phyloP scores from a whole-genome alignment of 2,113 vertebrate genomes.

The Cariama cristata region DNA sequence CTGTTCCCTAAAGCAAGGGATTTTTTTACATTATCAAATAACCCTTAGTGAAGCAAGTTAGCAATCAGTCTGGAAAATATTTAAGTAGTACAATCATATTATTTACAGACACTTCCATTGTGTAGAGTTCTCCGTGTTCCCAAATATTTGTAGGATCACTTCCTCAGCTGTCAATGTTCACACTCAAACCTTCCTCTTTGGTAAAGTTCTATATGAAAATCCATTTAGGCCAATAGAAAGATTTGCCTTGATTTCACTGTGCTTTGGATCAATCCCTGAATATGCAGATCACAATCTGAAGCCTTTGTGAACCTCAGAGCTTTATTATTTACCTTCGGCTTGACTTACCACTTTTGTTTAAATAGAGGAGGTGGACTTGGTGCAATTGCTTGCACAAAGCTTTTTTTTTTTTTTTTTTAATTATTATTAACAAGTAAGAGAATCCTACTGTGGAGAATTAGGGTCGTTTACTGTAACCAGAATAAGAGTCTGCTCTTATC shows the following conservation, averaged over 20 bases:
- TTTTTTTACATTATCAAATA: neutral
- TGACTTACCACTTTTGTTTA: neutral
- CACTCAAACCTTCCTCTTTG: neutral
- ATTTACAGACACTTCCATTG: slow-evolving; percentile 38
- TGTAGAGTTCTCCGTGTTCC: neutral
- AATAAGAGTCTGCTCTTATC: neutral
- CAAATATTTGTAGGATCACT: slow-evolving; percentile 6
- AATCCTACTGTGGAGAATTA: neutral
- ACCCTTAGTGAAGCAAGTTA: slow-evolving; percentile 27
- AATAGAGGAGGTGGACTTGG: neutral
- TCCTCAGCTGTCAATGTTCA: neutral
- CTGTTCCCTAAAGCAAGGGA: slow-evolving; percentile 23
- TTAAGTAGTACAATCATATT: slow-evolving; percentile 47
- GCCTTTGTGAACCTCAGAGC: neutral
- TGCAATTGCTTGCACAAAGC: neutral
- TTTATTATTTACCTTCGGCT: neutral
- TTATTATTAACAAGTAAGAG: neutral
- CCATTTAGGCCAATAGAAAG: slow-evolving; percentile 1
- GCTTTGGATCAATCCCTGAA: slow-evolving; percentile 30
- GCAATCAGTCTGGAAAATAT: slow-evolving; percentile 30
- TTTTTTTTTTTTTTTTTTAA: neutral
- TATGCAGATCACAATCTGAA: neutral
- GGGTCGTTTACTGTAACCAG: neutral
- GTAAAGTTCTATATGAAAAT: slow-evolving; percentile 9
- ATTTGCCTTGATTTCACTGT: slow-evolving; percentile 3